Evolutionary conservation across 1,140 invertebrate genomes (phyloP), one percentile per base, ranked within the genome.

Genomic region (Acromyrmex charruanus): DNA sequence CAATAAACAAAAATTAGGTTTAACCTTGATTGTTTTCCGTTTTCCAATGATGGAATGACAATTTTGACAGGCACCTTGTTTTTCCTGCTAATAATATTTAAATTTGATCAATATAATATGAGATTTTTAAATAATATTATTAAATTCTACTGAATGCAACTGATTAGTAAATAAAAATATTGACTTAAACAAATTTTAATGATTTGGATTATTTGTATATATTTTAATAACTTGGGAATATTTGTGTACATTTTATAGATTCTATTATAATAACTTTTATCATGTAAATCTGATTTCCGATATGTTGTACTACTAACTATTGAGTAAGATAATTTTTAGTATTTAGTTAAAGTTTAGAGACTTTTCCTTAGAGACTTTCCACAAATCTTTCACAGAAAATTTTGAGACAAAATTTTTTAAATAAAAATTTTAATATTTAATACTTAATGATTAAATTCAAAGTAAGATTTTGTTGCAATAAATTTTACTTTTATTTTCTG

Each of bases 11-110:
- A 91, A 90, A 91, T 93, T 69, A 49, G 25, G 86, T 89, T 90
- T 87, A 94, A 95, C 95, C 95, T 95, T 91, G 39, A 44, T 91
- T 95, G 89, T 85, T 93, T 91, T 93, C 93, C 94, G 82, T 91
- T 90, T 91, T 94, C 91, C 88, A 88, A 90, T 51, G 94, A 44
- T 90, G 95, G 94, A 65, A 95, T 94, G 75, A 93, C 91, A 94
- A 95, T 95, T 95, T 94, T 95, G 90, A 95, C 91, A 68, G 95
- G 95, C 92, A 95, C 80, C 91, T 93, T 95, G 94, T 92, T 95
- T 95, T 95, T 95, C 94, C 95, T 95, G 94, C 95, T 95, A 87
- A 82, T 88, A 93, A 93, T 87, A 89, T 94, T 92, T 87, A 94
- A 94, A 93, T n/a, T 66, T 51, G 25, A 10, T 53, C 58, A 39